Conservation (phyloP, 2,888 invertebrate genomes). For the Leptogaster cylindrica region DNA sequence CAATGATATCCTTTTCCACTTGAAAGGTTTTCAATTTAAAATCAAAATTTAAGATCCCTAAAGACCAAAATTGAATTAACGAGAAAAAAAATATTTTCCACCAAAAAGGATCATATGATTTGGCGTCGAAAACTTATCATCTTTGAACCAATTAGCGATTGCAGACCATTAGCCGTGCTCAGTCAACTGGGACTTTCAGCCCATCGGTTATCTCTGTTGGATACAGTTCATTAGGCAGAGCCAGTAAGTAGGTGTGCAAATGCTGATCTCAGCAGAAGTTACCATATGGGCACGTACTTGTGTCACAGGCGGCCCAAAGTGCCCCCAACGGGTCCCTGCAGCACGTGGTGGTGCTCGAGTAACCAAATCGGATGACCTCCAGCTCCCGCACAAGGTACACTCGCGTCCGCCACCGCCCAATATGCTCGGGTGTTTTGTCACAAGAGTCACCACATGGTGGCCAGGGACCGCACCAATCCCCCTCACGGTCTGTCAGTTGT, state of each 20-base stretch:
- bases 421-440: constrained; percentile 19
- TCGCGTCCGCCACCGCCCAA: neutral
- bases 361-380: constrained; percentile 1
- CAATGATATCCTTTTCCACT: too few relatives aligned
- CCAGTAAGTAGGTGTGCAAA: neutral
- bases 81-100: too few relatives aligned
- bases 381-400: neutral
- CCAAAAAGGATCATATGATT: too few relatives aligned
- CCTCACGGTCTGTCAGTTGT: constrained; percentile 42
- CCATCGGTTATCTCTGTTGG: too few relatives aligned
- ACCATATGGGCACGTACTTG: neutral
- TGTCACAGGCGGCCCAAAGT: neutral
- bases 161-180: too few relatives aligned
- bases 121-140: too few relatives aligned
- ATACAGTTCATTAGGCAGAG: constrained; percentile 18
- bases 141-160: too few relatives aligned
- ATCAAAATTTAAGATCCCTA: too few relatives aligned
- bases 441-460: constrained; percentile 15
- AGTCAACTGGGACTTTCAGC: too few relatives aligned
- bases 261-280: constrained; percentile 6
- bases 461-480: constrained; percentile 20
- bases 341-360: constrained; percentile 10
- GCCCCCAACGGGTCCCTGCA: neutral
- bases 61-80: too few relatives aligned
- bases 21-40: too few relatives aligned